These are phyloP conservation scores for Accipiter virgatus DNA, from an alignment of 2,113 vertebrate species.

Conservation along the genomic window DNA sequence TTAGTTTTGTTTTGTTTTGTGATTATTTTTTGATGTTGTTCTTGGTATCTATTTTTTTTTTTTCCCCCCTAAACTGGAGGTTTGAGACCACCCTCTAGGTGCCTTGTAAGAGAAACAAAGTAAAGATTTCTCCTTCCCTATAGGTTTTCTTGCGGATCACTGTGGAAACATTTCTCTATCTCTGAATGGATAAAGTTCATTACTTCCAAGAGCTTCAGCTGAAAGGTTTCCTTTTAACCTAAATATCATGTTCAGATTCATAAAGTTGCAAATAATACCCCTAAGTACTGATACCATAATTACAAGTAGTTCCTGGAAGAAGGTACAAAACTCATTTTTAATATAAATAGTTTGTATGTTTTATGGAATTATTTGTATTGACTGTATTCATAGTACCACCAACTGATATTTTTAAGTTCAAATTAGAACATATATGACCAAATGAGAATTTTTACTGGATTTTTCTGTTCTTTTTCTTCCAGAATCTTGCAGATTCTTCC, in stretches of 20 bases:
- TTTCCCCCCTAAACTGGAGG: rapidly evolving
- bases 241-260: neutral
- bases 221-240: neutral
- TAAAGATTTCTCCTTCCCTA: neutral
- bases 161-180: neutral
- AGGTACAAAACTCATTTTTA: neutral
- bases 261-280: neutral
- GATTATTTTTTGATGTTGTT: neutral
- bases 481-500: neutral
- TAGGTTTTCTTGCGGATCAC: neutral
- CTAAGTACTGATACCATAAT: neutral
- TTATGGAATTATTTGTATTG: neutral
- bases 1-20: neutral
- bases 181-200: neutral
- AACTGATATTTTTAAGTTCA: neutral
- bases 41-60: neutral
- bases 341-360: neutral
- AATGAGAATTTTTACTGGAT: neutral
- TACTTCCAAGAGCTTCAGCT: neutral
- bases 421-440: neutral
- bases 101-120: neutral
- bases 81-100: neutral
- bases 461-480: neutral
- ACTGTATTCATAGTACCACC: neutral
- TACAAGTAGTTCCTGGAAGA: neutral